phyloP scores from a whole-genome alignment of 2,888 invertebrate species.

The Andrena bicolor region DNA sequence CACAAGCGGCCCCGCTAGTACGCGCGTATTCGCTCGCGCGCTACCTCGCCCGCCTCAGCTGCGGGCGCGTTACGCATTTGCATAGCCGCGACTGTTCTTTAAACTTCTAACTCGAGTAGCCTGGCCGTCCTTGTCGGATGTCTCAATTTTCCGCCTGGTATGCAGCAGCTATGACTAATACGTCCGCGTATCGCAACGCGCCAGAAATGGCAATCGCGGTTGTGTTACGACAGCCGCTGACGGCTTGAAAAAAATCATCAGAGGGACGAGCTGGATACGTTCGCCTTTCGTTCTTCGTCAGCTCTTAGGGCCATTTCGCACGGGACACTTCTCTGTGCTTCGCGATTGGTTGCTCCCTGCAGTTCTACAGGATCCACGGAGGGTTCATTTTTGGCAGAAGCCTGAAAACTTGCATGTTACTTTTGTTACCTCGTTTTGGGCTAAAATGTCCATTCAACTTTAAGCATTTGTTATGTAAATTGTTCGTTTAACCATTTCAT shows the following conservation, averaged over 20 bases:
- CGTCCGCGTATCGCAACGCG: slow-evolving; percentile 59
- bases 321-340: neutral
- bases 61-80: slow-evolving; percentile 39
- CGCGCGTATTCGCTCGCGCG: slow-evolving; percentile 8
- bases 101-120: slow-evolving; percentile 65
- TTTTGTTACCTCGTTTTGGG: no score
- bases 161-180: slow-evolving; percentile 65
- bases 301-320: neutral
- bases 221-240: slow-evolving; percentile 46
- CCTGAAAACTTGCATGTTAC: no score
- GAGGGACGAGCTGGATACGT: slow-evolving; percentile 33
- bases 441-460: no score
- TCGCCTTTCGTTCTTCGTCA: slow-evolving; percentile 24
- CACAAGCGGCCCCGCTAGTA: slow-evolving; percentile 36
- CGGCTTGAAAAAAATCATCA: slow-evolving; percentile 19
- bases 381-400: no score
- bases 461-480: no score
- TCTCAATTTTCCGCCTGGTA: slow-evolving; percentile 66
- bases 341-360: no score
- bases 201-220: slow-evolving; percentile 60
- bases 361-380: neutral
- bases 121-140: slow-evolving; percentile 67
- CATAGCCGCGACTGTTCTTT: slow-evolving; percentile 57
- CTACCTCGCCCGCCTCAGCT: slow-evolving; percentile 3
- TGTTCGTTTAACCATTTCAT: no score